A percentile compares a stretch with the other conserved stretches of the same genome.
Evolutionary conservation across 2,888 invertebrate genomes (phyloP).

Genomic region (Criorhina ranunculi): DNA sequence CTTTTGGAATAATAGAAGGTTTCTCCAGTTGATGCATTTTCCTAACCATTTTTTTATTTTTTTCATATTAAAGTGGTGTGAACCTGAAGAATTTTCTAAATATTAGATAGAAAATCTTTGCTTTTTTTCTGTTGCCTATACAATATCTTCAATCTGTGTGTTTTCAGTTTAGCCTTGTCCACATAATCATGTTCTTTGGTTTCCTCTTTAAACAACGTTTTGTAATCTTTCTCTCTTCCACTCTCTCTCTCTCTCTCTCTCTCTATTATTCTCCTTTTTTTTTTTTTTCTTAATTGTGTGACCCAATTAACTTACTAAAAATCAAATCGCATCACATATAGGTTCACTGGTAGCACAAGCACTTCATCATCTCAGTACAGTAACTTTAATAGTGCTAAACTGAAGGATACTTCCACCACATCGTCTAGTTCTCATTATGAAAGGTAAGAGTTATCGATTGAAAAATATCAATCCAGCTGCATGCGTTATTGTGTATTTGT

Average conservation of each 20-base stretch:
- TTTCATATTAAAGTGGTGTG: too few relatives aligned
- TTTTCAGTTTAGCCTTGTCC: constrained; percentile 1
- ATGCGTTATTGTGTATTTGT: constrained; percentile 38
- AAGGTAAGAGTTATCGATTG: constrained; percentile 81
- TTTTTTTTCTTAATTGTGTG: constrained; percentile 60
- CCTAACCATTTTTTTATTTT: too few relatives aligned
- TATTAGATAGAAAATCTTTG: background rate
- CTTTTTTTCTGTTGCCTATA: constrained; percentile 4
- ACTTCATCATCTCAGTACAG: constrained; percentile 84
- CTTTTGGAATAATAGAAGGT: too few relatives aligned
- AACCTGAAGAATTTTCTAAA: too few relatives aligned
- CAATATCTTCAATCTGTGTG: background rate
- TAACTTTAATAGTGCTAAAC: constrained; percentile 84
- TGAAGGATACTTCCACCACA: constrained; percentile 83
- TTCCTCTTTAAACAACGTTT: constrained; percentile 12
- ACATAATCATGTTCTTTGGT: constrained; percentile 17
- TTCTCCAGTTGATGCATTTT: too few relatives aligned
- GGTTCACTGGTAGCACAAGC: constrained; percentile 84
- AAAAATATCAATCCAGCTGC: constrained; percentile 34
- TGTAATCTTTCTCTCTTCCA: background rate
- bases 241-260: constrained; percentile 20
- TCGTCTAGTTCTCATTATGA: constrained; percentile 83
- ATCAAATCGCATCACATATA: constrained; percentile 78
- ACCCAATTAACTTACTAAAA: constrained; percentile 72
- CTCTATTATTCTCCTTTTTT: constrained; percentile 41